Evolutionary conservation across 2,797 vertebrate species (phyloP).

Genomic region (Arrhamphus sclerolepis): DNA sequence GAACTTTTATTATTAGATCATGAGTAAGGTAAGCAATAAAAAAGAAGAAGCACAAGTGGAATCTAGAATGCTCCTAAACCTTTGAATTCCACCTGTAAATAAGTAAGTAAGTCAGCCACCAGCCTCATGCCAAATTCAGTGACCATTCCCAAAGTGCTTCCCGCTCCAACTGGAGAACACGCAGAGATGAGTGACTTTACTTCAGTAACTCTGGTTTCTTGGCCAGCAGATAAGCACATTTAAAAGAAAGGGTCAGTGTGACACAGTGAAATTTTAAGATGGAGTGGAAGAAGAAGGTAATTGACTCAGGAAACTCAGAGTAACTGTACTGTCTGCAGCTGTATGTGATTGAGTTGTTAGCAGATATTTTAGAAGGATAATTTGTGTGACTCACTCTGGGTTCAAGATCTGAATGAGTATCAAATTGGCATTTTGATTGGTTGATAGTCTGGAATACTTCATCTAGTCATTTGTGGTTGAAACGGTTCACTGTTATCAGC

Average conservation of each 20-base stretch:
- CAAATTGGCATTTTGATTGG: not conserved
- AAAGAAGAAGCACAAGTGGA: not conserved
- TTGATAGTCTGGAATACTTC: not conserved
- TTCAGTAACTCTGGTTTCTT: not conserved
- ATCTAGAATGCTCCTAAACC: not conserved
- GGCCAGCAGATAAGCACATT: conserved; percentile 1
- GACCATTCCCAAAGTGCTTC: conserved; percentile 1
- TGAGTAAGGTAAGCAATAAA: not conserved
- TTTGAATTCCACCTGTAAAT: not conserved
- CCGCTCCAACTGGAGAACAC: not conserved
- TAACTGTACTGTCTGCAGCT: not conserved
- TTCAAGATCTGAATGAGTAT: not conserved
- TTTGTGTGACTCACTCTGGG: not conserved
- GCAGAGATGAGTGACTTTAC: not conserved
- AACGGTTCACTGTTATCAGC: not conserved
- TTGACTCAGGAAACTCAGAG: not conserved
- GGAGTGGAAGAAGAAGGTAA: not conserved
- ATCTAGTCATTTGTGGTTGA: not conserved
- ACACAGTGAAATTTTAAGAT: not conserved
- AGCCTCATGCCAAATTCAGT: not conserved
- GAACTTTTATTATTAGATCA: not conserved
- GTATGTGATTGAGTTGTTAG: conserved; percentile 3
- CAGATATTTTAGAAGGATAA: too few relatives aligned
- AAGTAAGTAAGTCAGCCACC: not conserved
- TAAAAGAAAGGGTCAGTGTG: conserved; percentile 2